Conservation (phyloP, 2,797 vertebrate genomes). For the Intellagama lesueurii region DNA sequence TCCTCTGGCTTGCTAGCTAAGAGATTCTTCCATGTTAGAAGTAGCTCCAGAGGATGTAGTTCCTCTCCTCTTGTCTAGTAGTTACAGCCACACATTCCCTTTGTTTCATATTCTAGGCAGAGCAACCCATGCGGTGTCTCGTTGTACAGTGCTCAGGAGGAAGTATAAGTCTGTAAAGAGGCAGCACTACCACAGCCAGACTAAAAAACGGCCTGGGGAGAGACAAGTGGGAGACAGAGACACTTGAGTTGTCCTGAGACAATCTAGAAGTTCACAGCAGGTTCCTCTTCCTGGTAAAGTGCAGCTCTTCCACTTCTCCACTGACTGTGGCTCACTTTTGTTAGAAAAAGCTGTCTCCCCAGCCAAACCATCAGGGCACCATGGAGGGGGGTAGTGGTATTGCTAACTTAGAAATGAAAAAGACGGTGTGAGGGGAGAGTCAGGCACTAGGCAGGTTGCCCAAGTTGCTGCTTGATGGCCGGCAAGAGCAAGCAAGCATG, state of each 20-base stretch:
- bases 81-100: not conserved
- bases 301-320: slow-evolving; percentile 40
- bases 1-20: slow-evolving; percentile 12
- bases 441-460: slow-evolving; percentile 60
- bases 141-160: not conserved
- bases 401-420: slow-evolving; percentile 55
- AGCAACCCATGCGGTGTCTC: not conserved
- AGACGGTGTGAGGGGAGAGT: slow-evolving; percentile 17
- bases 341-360: slow-evolving; percentile 1
- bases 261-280: slow-evolving; percentile 29
- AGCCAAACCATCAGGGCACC: not conserved
- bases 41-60: not conserved
- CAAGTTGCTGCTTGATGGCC: slow-evolving; percentile 49
- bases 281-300: slow-evolving; percentile 22
- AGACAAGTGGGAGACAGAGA: not conserved
- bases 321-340: not conserved
- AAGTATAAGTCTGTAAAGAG: not conserved
- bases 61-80: not conserved
- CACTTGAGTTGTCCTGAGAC: slow-evolving; percentile 8
- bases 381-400: slow-evolving; percentile 11
- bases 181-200: not conserved
- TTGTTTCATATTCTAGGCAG: not conserved
- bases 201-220: not conserved
- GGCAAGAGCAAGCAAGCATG: slow-evolving; percentile 63
- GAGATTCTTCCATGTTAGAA: slow-evolving; percentile 11